Base-by-base conservation (phyloP, 1,140 invertebrate species). In the Octopus bimaculoides region DNA sequence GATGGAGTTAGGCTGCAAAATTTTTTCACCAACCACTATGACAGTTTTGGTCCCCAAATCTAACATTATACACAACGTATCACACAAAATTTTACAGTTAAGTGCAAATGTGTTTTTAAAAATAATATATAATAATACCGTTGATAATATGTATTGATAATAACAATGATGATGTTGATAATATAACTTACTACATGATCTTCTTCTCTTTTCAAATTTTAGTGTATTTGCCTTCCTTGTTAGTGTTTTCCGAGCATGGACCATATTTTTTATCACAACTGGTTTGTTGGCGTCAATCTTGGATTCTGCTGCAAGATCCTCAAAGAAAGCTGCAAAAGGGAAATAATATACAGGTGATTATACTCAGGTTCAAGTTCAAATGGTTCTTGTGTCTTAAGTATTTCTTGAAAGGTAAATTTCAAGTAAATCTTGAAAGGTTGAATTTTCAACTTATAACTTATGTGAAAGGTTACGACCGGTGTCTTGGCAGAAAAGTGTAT, bases 291-390 rank as follows among this genome's bases (percentile, higher is more conserved):
- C 85, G 56, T 90, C 89, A 17, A 90, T 80, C 69, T 87, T 85
- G 8, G 88, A 86, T 79, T 91, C 90, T 79, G 85, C 81, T n/a
- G 89, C 89, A 12, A 89, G 83, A 77, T 89, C 86, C 79, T 91
- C 90, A 85, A 91, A 91, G 83, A 90, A 91, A 78, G 85, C 90
- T 91, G 82, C 71, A 87, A 82, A 82, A 52, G 8, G 41, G 17
- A 75, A 75, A 75, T 26, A 17, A 71, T 12, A 61, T 9, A 71
- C 0, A 41, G 26, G 26, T 41, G 0, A 41, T 41, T 41, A 41
- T 41, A 41, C 3, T 41, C 26, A 41, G 26, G 26, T 41, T 3
- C 26, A 41, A 41, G 26, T 41, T 41, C 26, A 41, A 41, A 41
- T 41, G 26, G 26, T 41, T 41, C 26, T 41, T 41, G 26, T 41